Evolutionary conservation across 2,888 invertebrate species (phyloP).

Genomic region (Sacculina carcini): DNA sequence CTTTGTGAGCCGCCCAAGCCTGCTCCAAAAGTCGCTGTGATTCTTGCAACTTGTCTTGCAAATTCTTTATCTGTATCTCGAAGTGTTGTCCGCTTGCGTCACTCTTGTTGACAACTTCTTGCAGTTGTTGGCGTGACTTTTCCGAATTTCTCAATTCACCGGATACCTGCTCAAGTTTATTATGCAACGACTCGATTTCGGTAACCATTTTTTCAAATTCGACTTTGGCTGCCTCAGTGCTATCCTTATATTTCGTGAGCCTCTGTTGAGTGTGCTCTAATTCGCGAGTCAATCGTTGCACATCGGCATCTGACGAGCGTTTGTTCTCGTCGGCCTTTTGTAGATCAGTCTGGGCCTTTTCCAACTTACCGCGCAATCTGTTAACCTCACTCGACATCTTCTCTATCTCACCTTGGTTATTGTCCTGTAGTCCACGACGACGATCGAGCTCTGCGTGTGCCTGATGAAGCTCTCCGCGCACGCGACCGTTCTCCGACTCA

Average conservation of each 20-base stretch:
- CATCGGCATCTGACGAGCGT: not conserved
- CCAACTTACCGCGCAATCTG: conserved; percentile 15
- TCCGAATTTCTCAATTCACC: conserved; percentile 21
- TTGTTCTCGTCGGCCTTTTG: conserved; percentile 11
- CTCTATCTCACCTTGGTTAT: conserved; percentile 14
- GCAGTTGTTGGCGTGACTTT: not conserved
- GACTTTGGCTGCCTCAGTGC: conserved; percentile 50
- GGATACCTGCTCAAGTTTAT: conserved; percentile 41
- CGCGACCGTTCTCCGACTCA: conserved; percentile 28
- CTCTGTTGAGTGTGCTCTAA: conserved; percentile 54
- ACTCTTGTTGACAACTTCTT: not conserved
- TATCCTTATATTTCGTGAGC: conserved; percentile 53
- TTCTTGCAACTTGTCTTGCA: not conserved
- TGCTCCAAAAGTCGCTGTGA: conserved; percentile 14
- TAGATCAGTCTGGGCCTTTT: conserved; percentile 17
- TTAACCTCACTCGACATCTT: conserved; percentile 30
- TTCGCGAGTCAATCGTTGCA: conserved; percentile 13
- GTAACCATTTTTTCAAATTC: conserved; percentile 61
- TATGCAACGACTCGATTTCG: conserved; percentile 51
- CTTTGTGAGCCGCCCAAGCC: conserved; percentile 25
- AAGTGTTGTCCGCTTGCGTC: not conserved
- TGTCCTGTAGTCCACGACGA: conserved; percentile 14
- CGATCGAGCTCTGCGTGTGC: conserved; percentile 15
- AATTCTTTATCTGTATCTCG: not conserved
- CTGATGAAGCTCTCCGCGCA: conserved; percentile 15